Evolutionary conservation across 2,113 vertebrate species (phyloP).

Genomic region (Aegotheles bennettii): DNA sequence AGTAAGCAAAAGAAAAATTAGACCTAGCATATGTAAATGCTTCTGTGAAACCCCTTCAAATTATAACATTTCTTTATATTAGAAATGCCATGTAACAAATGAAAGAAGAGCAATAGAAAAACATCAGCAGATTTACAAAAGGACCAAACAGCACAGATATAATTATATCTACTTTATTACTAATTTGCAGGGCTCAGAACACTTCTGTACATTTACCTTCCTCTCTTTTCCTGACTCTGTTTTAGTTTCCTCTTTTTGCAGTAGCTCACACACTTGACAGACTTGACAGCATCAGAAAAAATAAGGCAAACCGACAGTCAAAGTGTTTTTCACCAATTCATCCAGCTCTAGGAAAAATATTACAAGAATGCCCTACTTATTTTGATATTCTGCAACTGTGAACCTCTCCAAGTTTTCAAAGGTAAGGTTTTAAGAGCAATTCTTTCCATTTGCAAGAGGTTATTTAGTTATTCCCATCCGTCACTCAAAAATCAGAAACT

Average conservation of each 20-base stretch:
- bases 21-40: not conserved
- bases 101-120: not conserved
- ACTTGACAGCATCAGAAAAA: not conserved
- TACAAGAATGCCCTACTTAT: not conserved
- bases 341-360: not conserved
- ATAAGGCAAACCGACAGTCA: not conserved
- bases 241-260: not conserved
- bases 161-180: not conserved
- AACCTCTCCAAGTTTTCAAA: slow-evolving; percentile 5
- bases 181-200: not conserved
- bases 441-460: not conserved
- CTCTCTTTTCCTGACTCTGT: not conserved
- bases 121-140: not conserved
- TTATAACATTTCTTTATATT: not conserved
- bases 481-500: not conserved
- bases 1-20: slow-evolving; percentile 32
- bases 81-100: not conserved
- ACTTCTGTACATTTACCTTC: not conserved
- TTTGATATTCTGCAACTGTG: slow-evolving; percentile 4
- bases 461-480: not conserved
- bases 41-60: not conserved
- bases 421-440: not conserved
- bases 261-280: not conserved
- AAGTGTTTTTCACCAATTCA: not conserved
- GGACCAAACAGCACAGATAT: not conserved